phyloP scores from a whole-genome alignment of 2,113 vertebrate genomes.

The Orycteropus afer region DNA sequence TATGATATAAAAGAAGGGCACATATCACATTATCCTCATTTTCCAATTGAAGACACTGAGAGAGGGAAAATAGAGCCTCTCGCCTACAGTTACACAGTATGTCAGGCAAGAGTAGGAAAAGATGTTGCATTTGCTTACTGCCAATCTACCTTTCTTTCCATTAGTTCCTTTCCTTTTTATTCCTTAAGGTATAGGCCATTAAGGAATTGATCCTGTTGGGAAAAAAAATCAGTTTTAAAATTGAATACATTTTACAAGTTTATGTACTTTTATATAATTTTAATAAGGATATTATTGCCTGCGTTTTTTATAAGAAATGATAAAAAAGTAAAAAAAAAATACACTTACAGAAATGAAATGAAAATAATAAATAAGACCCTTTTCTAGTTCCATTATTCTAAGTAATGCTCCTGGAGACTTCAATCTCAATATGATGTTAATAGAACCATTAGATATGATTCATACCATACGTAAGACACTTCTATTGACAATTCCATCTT shows the following conservation, averaged over 20 bases:
- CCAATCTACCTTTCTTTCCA: not conserved
- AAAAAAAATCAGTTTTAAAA: constrained; percentile 54
- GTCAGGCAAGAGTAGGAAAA: not conserved
- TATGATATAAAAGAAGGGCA: not conserved
- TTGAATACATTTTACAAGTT: constrained; percentile 55
- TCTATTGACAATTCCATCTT: constrained; percentile 81
- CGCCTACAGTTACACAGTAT: not conserved
- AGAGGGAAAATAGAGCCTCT: not conserved
- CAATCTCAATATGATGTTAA: constrained; percentile 81
- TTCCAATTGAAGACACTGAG: not conserved
- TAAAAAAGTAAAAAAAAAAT: constrained; percentile 75
- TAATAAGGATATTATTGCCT: constrained; percentile 71
- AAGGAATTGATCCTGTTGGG: constrained; percentile 56
- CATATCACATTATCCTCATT: not conserved
- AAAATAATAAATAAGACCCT: constrained; percentile 78
- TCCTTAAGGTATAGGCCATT: constrained; percentile 62
- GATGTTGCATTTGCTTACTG: not conserved
- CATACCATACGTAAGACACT: constrained; percentile 73
- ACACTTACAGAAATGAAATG: constrained; percentile 75
- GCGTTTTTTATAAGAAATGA: constrained; percentile 63
- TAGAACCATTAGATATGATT: constrained; percentile 81
- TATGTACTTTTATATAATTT: constrained; percentile 69
- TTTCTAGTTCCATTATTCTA: constrained; percentile 77
- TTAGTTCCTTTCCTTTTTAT: not conserved
- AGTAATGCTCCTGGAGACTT: constrained; percentile 74